Conservation (phyloP, 2,888 invertebrate genomes). For the Blastobasis adustella region DNA sequence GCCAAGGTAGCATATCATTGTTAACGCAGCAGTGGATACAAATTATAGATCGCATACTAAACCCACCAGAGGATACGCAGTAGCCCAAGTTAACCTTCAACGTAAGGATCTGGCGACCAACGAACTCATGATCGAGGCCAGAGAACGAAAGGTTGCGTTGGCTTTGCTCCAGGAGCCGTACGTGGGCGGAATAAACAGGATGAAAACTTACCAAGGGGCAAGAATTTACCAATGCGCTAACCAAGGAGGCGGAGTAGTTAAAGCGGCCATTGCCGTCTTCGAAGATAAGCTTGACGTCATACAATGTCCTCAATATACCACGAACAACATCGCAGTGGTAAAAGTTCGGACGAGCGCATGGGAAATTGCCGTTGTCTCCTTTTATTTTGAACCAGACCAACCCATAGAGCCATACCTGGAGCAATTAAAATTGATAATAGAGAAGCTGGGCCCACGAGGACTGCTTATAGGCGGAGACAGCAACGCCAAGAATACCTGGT, state of each 20-base stretch:
- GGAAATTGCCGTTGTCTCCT: slow-evolving; percentile 7
- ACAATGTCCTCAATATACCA: slow-evolving; percentile 4
- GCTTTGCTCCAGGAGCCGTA: neutral
- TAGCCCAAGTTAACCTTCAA: neutral
- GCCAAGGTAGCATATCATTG: neutral
- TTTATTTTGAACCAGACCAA: slow-evolving; percentile 13
- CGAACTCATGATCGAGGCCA: neutral
- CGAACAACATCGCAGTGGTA: slow-evolving; percentile 6
- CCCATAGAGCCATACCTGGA: slow-evolving; percentile 10
- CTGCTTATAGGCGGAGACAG: too few species aligned
- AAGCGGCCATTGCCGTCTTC: slow-evolving; percentile 6
- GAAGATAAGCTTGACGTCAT: neutral
- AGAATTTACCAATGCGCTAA: slow-evolving; percentile 2
- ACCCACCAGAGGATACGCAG: neutral
- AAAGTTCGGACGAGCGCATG: slow-evolving; percentile 6
- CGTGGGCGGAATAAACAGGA: neutral
- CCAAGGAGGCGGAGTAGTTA: neutral
- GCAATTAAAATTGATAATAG: slow-evolving; percentile 5
- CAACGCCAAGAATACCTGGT: neutral
- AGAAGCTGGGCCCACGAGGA: too few species aligned
- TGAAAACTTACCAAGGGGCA: neutral
- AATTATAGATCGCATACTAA: neutral
- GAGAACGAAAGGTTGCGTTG: neutral
- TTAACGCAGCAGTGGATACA: neutral
- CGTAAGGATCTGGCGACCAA: neutral